Evolutionary conservation across 2,888 invertebrate species (phyloP).

Genomic region (Nephrocerus scutellatus): DNA sequence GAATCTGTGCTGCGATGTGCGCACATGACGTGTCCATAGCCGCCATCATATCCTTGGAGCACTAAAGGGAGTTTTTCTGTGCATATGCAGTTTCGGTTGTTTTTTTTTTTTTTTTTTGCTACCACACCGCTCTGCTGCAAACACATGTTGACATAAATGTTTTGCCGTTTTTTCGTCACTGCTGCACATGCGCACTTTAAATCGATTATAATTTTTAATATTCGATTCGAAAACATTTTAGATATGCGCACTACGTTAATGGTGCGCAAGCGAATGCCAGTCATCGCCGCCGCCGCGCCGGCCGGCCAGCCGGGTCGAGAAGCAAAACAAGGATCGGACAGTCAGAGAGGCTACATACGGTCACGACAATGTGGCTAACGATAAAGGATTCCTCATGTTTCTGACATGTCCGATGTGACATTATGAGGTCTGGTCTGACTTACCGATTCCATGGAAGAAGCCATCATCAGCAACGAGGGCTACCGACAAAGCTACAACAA

Average conservation of each 20-base stretch:
- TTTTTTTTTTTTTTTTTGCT: conserved; percentile 25
- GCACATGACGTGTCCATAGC: conserved; percentile 22
- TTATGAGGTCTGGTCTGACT: too few species aligned
- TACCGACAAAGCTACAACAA: too few species aligned
- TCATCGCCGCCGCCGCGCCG: conserved; percentile 2
- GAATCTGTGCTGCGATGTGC: too few species aligned
- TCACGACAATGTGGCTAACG: conserved; percentile 13
- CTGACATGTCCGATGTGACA: too few species aligned
- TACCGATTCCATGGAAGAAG: too few species aligned
- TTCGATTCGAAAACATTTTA: conserved; percentile 38
- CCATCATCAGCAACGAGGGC: too few species aligned
- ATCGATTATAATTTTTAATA: conserved; percentile 50
- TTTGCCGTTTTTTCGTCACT: conserved; percentile 18
- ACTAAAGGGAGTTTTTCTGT: background rate
- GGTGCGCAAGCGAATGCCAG: conserved; percentile 16
- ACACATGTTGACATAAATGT: conserved; percentile 47
- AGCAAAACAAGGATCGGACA: conserved; percentile 1
- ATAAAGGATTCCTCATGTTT: conserved; percentile 5
- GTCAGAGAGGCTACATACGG: conserved; percentile 11
- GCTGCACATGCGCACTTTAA: conserved; percentile 26
- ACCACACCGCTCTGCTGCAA: conserved; percentile 17
- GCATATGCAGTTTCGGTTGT: conserved; percentile 37
- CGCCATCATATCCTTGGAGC: conserved; percentile 1
- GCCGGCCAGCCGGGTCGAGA: conserved; percentile 1
- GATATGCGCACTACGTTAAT: conserved; percentile 24